Evolutionary conservation across 2,113 vertebrate genomes (phyloP).

Genomic region (Ancistrus triradiatus): DNA sequence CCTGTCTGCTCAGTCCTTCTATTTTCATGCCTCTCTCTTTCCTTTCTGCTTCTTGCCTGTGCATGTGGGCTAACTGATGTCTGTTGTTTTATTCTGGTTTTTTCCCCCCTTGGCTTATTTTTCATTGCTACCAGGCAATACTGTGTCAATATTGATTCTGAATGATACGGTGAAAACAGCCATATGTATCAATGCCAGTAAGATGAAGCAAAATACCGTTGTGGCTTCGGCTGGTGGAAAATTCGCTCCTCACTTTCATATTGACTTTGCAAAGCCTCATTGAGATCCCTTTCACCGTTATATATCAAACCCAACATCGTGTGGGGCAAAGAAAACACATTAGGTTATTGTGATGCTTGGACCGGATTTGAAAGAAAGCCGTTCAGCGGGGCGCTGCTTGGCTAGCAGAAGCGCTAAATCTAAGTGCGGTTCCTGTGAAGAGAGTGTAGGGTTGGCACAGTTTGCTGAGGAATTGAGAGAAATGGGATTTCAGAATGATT

Average conservation of each 20-base stretch:
- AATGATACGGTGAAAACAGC: conserved; percentile 31
- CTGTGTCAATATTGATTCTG: conserved; percentile 44
- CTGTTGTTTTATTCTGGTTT: conserved; percentile 20
- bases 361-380: conserved; percentile 13
- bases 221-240: conserved; percentile 7
- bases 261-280: conserved; percentile 35
- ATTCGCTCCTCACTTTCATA: conserved; percentile 22
- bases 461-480: conserved; percentile 20
- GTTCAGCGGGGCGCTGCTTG: conserved; percentile 28
- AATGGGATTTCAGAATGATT: conserved; percentile 40
- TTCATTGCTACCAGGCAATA: conserved; percentile 40
- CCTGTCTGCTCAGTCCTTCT: conserved; percentile 9
- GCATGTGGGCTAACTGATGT: conserved; percentile 2
- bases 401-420: conserved; percentile 16
- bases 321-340: conserved; percentile 32
- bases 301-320: conserved; percentile 1
- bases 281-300: too few species aligned
- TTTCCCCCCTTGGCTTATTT: conserved; percentile 25
- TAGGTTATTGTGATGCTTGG: too few species aligned
- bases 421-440: conserved; percentile 15
- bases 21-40: neutral
- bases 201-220: conserved; percentile 40
- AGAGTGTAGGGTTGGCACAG: conserved; percentile 2
- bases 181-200: conserved; percentile 34
- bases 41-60: conserved; percentile 7